Base-by-base conservation (phyloP, 2,797 vertebrate species). In the Sparus aurata region DNA sequence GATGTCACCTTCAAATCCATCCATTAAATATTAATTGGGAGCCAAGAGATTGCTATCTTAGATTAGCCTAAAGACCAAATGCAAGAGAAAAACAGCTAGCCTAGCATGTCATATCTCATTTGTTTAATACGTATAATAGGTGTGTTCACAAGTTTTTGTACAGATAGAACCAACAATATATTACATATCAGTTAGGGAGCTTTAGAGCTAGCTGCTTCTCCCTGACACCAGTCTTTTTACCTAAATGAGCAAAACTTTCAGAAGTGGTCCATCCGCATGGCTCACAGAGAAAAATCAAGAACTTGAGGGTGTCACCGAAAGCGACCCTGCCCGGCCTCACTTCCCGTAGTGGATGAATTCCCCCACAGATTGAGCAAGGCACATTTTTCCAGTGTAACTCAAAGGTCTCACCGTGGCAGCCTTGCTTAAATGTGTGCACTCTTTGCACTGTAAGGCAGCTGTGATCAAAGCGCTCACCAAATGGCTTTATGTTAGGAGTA, bases 401-500 rank as follows among this genome's bases (percentile, higher is more conserved):
- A 80, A 69, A 75, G 64, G 63, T 75, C 73, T 73, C 57, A 25
- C 25, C 20, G 71, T 49, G 70, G 73, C 76, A 84, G 30, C 30
- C 27, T 12, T 52, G 58, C 47, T 54, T n/a, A 71, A 60, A 54
- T 47, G 68, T 50, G 60, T 50, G 63, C 59, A 43, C 54, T 55
- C 43, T 5, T 15, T 80, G 54, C 66, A 76, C 34, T 73, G 68
- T 72, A 47, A 79, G 59, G 77, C 71, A 60, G 81, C 83, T n/a
- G 13, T 69, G 77, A 87, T 91, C 70, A 85, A 84, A 91, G 84
- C 53, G 3, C 54, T 22, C 64, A 59, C 63, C 62, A 81, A 91
- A 89, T 78, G 82, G 79, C 60, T 84, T 84, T 65, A 84, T 73
- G 70, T 70, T 66, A 45, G 49, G 79, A 85, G 77, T 64, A 77